Percentiles rank a stretch among this genome's conserved stretches.
phyloP scores from a whole-genome alignment of 2,797 vertebrate genomes.

The Mus minutoides region DNA sequence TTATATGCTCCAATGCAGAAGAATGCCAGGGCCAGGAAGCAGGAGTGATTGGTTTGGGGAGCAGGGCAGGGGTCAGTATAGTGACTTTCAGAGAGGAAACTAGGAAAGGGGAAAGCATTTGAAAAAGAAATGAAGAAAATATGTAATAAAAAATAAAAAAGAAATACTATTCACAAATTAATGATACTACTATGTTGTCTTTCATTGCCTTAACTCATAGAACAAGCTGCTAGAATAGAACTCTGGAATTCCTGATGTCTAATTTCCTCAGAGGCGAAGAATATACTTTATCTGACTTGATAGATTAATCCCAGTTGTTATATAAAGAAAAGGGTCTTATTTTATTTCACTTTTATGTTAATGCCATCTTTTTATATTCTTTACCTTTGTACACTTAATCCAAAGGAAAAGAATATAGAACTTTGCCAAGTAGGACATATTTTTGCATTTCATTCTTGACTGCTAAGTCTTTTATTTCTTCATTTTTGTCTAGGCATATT shows the following conservation, averaged over 20 bases:
- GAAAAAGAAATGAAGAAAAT: no score
- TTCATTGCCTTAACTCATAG: not conserved
- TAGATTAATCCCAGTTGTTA: not conserved
- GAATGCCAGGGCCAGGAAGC: no score
- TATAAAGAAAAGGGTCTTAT: not conserved
- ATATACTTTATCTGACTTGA: not conserved
- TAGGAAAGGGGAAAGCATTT: no score
- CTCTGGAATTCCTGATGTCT: not conserved
- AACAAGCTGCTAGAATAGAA: not conserved
- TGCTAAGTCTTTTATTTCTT: not conserved
- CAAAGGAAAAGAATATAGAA: not conserved
- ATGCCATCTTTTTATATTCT: not conserved
- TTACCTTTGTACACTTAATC: not conserved
- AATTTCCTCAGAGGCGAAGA: not conserved
- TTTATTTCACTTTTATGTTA: conserved; percentile 32
- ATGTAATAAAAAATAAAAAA: not conserved
- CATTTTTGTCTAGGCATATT: not conserved
- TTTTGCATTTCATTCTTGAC: not conserved
- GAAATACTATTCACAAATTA: not conserved
- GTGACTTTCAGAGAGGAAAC: no score
- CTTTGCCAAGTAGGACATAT: not conserved
- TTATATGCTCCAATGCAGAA: no score
- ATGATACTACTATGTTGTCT: not conserved
- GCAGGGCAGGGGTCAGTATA: no score
- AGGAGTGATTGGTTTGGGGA: no score